These are phyloP conservation scores for Diachrysia chrysitis DNA, from an alignment of 2,888 invertebrate genomes.

Conservation along the genomic window DNA sequence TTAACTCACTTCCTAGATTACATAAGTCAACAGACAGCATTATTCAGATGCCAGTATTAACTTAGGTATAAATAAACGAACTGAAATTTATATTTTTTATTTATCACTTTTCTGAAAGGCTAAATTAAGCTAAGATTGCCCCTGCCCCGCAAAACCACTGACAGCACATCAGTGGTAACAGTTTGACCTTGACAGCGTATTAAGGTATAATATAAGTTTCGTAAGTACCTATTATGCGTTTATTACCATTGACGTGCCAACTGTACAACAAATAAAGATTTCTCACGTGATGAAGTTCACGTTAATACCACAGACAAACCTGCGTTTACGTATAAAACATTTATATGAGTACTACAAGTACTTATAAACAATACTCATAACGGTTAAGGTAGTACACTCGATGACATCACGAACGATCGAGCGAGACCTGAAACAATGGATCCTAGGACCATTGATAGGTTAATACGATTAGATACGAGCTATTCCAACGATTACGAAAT, in stretches of 20 bases:
- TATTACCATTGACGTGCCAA: not conserved
- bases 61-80: too few relatives aligned
- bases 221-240: not conserved
- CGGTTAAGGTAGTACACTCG: slow-evolving; percentile 9
- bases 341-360: not conserved
- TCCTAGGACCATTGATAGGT: slow-evolving; percentile 37
- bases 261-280: not conserved
- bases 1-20: too few relatives aligned
- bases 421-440: slow-evolving; percentile 30
- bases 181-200: not conserved
- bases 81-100: too few relatives aligned
- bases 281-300: not conserved
- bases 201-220: not conserved
- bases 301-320: slow-evolving; percentile 3
- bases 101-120: too few relatives aligned
- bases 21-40: too few relatives aligned
- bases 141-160: too few relatives aligned
- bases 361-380: slow-evolving; percentile 4
- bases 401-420: slow-evolving; percentile 27
- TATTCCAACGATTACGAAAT: slow-evolving; percentile 35
- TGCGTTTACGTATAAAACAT: not conserved
- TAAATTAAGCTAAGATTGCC: too few relatives aligned
- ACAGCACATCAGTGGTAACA: not conserved
- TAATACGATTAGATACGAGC: slow-evolving; percentile 51
- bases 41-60: too few relatives aligned